Evolutionary conservation across 2,797 vertebrate species (phyloP), one percentile per base, ranked within the genome.

Genomic region (Hippopotamyrus pictus): DNA sequence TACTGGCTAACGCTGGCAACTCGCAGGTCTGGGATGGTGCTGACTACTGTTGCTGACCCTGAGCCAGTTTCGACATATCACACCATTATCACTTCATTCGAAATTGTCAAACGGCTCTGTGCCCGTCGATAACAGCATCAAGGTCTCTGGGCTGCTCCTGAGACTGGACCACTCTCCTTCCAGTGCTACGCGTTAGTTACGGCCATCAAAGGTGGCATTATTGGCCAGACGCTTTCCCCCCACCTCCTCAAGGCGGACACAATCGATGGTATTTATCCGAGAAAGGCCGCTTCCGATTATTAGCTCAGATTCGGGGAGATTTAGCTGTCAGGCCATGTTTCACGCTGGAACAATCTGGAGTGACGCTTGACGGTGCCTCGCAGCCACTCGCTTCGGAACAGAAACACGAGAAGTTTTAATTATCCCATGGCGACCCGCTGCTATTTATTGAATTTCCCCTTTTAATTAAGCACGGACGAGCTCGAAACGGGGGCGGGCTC

Each of bases 361-460:
- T n/a, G 44, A 85, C 1, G 79, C 12, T 25, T 33, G 29, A 19
- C 25, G 17, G 69, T 19, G 69, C 29, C 33, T 41, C 14, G 41
- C 69, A 1, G 59, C 14, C 25, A 14, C 51, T 54, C 84, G 9
- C 53, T 89, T 50, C n/a, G 11, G 14, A 73, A 89, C 54, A 88
- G 87, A 65, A 48, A 54, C 25, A 29, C 48, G 33, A 48, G 25
- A 65, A 33, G 86, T 41, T 90, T 90, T 90, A 90, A 83, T 90
- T 90, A 90, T 79, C 57, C 12, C 73, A 53, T 6, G 87, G 59
- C 33, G 57, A 25, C 14, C 84, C 44, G 51, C 87, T 90, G 25
- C 37, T 90, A 65, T 90, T 83, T 88, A 82, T 90, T 90, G 76
- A 90, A 90, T 76, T 76, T 65, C 73, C 54, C 44, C 76, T 84